These are phyloP conservation scores for Solea senegalensis DNA, from an alignment of 2,113 vertebrate species.

Conservation along the genomic window DNA sequence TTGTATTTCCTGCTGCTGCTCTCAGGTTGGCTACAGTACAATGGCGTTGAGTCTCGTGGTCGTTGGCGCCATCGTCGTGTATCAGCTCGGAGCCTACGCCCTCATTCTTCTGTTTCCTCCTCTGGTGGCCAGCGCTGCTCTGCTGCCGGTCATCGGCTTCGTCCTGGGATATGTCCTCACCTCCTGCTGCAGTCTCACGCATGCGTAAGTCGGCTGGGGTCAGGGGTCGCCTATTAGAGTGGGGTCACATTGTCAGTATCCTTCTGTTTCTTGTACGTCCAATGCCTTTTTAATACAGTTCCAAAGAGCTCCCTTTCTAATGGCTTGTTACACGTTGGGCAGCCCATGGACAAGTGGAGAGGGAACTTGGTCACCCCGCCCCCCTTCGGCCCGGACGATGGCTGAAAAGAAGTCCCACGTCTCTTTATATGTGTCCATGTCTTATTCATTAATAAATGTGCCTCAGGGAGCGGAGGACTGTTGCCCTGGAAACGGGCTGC, in stretches of 20 bases:
- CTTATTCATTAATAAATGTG: constrained; percentile 8
- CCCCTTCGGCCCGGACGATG: too few relatives aligned
- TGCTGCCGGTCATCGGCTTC: constrained; percentile 86
- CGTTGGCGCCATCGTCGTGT: constrained; percentile 35
- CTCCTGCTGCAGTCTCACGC: constrained; percentile 75
- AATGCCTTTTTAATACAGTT: too few relatives aligned
- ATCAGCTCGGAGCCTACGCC: constrained; percentile 54
- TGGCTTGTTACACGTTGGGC: too few relatives aligned
- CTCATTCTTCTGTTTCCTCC: constrained; percentile 66
- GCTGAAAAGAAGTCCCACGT: too few relatives aligned
- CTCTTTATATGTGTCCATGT: constrained; percentile 5
- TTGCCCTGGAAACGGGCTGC: constrained; percentile 86
- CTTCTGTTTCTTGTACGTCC: too few relatives aligned
- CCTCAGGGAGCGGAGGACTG: constrained; percentile 78
- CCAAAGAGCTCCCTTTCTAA: too few relatives aligned
- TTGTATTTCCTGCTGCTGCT: not conserved
- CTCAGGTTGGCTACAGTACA: constrained; percentile 74
- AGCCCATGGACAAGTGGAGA: too few relatives aligned
- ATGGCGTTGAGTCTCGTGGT: constrained; percentile 52
- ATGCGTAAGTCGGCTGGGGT: constrained; percentile 66
- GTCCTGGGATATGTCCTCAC: constrained; percentile 82
- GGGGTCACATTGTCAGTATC: too few relatives aligned
- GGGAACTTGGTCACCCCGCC: too few relatives aligned
- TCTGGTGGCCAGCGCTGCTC: constrained; percentile 75
- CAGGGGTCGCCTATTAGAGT: too few relatives aligned